A percentile compares a stretch with the other conserved stretches of the same genome.
These are phyloP conservation scores for Chymomyza fuscimana DNA, from an alignment of 2,888 invertebrate species.

Conservation along the genomic window DNA sequence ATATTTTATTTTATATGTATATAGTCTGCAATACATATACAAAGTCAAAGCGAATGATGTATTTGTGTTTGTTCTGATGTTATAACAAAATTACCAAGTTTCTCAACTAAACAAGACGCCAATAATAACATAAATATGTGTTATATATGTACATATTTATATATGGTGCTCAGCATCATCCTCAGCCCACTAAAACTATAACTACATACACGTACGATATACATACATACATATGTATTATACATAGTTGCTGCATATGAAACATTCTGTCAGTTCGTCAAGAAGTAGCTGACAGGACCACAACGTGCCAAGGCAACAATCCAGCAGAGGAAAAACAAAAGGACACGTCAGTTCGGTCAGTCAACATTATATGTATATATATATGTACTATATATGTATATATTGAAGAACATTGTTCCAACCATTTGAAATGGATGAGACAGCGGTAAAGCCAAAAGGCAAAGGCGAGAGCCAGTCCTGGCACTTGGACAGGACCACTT, in stretches of 20 bases:
- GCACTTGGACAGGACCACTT: not conserved
- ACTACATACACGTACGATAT: not conserved
- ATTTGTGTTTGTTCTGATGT: slow-evolving; percentile 22
- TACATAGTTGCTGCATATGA: not conserved
- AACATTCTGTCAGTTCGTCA: not conserved
- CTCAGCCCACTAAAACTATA: no score
- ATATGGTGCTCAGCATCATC: not conserved
- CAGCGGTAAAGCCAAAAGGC: not conserved
- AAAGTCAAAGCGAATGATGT: not conserved
- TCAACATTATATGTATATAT: not conserved
- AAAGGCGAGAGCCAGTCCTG: not conserved
- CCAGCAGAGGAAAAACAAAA: not conserved
- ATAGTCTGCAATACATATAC: slow-evolving; percentile 4
- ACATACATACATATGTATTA: not conserved
- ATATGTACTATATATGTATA: not conserved
- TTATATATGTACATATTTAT: slow-evolving; percentile 2
- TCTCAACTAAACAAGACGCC: slow-evolving; percentile 67
- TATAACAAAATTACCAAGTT: slow-evolving; percentile 68
- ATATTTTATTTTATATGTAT: slow-evolving; percentile 33
- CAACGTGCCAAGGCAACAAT: not conserved
- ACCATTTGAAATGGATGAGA: not conserved
- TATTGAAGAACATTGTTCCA: not conserved
- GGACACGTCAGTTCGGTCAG: not conserved
- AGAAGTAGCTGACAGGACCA: not conserved
- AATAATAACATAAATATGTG: slow-evolving; percentile 52